Conservation (phyloP, 2,888 invertebrate genomes). For the Diaphora mendica region DNA sequence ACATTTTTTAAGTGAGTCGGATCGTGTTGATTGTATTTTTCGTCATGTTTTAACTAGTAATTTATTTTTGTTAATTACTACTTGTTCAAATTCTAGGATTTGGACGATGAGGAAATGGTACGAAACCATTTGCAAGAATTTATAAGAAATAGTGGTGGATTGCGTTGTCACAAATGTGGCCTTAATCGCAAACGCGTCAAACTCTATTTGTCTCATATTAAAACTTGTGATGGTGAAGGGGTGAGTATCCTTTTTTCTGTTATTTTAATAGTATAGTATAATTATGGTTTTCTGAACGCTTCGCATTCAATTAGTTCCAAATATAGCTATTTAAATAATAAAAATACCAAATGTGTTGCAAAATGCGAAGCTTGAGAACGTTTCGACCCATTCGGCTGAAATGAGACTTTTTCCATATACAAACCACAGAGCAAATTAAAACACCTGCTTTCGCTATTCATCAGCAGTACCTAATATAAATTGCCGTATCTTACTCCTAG, state of each 20-base stretch:
- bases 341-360: too few species aligned
- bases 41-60: background rate
- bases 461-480: too few species aligned
- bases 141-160: constrained; percentile 37
- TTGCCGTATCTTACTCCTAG: too few species aligned
- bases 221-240: constrained; percentile 34
- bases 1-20: background rate
- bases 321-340: too few species aligned
- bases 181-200: constrained; percentile 41
- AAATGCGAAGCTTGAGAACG: too few species aligned
- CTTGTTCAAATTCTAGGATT: constrained; percentile 29
- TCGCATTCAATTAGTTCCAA: too few species aligned
- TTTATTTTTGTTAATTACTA: background rate
- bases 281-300: background rate
- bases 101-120: constrained; percentile 46
- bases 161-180: constrained; percentile 56
- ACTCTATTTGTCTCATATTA: constrained; percentile 38
- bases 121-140: constrained; percentile 53
- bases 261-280: background rate
- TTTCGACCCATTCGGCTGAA: too few species aligned
- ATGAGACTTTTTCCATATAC: too few species aligned
- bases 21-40: background rate
- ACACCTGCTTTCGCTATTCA: too few species aligned
- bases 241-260: constrained; percentile 24
- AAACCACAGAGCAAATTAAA: too few species aligned